Conservation (phyloP, 2,113 vertebrate species). For the Urocynchramus pylzowi region DNA sequence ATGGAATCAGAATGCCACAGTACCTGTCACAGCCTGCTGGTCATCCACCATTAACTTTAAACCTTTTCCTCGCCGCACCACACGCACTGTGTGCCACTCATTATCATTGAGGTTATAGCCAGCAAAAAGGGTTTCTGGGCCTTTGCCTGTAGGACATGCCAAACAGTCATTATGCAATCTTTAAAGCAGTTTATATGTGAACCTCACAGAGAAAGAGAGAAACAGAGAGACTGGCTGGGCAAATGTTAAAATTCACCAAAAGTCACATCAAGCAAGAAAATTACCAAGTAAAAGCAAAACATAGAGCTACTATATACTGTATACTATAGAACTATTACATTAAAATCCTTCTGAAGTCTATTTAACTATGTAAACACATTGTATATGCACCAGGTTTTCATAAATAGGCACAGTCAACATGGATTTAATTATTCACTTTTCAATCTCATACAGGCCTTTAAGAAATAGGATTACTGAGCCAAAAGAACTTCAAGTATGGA, state of each 20-base stretch:
- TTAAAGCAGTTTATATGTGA: conserved; percentile 70
- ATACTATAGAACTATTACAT: not conserved
- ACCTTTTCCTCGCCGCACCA: conserved; percentile 94
- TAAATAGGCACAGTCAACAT: conserved; percentile 79
- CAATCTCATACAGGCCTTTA: not conserved
- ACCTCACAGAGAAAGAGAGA: conserved; percentile 74
- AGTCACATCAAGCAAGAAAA: conserved; percentile 66
- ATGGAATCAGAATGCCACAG: not conserved
- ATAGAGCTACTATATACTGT: not conserved
- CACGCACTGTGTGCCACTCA: conserved; percentile 98
- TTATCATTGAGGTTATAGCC: conserved; percentile 99
- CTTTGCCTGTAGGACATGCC: conserved; percentile 98
- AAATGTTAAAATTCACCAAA: conserved; percentile 64
- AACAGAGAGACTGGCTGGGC: conserved; percentile 62
- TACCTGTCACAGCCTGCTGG: conserved; percentile 86
- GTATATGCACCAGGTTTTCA: conserved; percentile 59
- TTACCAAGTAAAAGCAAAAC: conserved; percentile 33
- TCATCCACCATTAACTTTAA: conserved; percentile 97
- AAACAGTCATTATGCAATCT: conserved; percentile 87
- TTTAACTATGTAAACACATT: not conserved
- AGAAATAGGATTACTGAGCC: not conserved
- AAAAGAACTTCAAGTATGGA: not conserved
- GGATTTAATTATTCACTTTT: not conserved
- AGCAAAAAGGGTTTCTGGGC: conserved; percentile 97
- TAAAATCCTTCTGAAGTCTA: not conserved